Conservation (phyloP, 1,140 invertebrate genomes). For the Drosophila azteca region DNA sequence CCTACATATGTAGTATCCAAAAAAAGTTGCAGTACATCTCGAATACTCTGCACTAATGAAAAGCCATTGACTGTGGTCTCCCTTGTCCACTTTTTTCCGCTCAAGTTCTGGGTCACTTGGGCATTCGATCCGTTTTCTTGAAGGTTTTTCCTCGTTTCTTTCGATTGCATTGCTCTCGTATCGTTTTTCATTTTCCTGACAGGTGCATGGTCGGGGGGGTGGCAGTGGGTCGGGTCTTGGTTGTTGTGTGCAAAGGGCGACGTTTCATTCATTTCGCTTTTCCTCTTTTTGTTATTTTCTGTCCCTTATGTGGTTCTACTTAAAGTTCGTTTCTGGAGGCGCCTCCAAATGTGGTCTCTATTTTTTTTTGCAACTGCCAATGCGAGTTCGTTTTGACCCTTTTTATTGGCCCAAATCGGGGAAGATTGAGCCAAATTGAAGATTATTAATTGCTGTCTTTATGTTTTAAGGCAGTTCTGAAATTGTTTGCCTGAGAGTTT, state of each 20-base stretch:
- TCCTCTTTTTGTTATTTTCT: slow-evolving; percentile 28
- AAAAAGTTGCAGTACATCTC: too few species aligned
- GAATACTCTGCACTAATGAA: too few species aligned
- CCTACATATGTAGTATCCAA: too few species aligned
- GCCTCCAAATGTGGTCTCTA: background rate
- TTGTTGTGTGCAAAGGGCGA: background rate
- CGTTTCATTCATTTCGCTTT: slow-evolving; percentile 2
- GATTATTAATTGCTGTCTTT: too few species aligned
- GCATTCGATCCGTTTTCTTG: slow-evolving; percentile 38
- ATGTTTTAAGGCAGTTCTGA: too few species aligned
- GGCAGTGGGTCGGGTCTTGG: slow-evolving; percentile 12
- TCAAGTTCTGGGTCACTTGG: slow-evolving; percentile 74
- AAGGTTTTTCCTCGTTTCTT: slow-evolving; percentile 33
- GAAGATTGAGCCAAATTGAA: too few species aligned
- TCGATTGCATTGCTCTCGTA: slow-evolving; percentile 5
- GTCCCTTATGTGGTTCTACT: slow-evolving; percentile 28
- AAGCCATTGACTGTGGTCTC: too few species aligned
- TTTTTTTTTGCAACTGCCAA: background rate
- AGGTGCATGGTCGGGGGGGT: background rate
- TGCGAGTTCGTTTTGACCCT: background rate
- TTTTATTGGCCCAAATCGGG: background rate
- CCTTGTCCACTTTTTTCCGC: slow-evolving; percentile 22
- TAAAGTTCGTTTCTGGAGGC: slow-evolving; percentile 34
- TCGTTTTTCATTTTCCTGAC: slow-evolving; percentile 50
- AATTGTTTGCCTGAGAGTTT: too few species aligned